Evolutionary conservation across 2,888 invertebrate species (phyloP).

Genomic region (Callyntrura sp.): DNA sequence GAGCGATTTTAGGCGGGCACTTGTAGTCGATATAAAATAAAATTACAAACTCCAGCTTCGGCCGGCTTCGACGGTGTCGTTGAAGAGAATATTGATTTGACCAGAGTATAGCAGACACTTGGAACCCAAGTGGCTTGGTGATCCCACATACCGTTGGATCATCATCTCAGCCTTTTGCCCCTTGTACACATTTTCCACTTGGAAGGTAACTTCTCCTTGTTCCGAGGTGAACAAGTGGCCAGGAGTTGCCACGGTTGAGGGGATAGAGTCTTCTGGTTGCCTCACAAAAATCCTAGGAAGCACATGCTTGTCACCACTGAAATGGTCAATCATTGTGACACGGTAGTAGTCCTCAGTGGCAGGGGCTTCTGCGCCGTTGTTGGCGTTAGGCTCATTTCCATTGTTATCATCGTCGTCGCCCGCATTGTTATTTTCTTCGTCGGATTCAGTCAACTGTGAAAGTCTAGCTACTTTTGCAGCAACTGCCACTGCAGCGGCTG

Average conservation of each 20-base stretch:
- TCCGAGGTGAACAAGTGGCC: constrained; percentile 77
- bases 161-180: constrained; percentile 84
- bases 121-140: constrained; percentile 82
- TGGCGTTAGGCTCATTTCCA: no score
- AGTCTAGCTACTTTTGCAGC: constrained; percentile 36
- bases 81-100: constrained; percentile 81
- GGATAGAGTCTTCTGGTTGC: constrained; percentile 64
- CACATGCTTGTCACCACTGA: constrained; percentile 80
- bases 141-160: constrained; percentile 84
- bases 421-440: constrained; percentile 77
- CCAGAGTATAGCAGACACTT: constrained; percentile 84
- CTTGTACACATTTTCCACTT: constrained; percentile 83
- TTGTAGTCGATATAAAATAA: no score
- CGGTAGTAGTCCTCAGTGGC: constrained; percentile 72
- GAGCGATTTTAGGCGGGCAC: no score
- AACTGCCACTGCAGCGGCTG: constrained; percentile 25
- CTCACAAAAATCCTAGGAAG: constrained; percentile 82
- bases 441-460: constrained; percentile 41
- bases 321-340: constrained; percentile 83
- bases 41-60: constrained; percentile 80
- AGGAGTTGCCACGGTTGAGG: not conserved
- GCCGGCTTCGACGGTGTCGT: constrained; percentile 77
- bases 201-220: constrained; percentile 83
- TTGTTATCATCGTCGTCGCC: constrained; percentile 19
- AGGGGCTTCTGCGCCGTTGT: not conserved